phyloP scores from a whole-genome alignment of 2,797 vertebrate species.

The Alosa sapidissima region DNA sequence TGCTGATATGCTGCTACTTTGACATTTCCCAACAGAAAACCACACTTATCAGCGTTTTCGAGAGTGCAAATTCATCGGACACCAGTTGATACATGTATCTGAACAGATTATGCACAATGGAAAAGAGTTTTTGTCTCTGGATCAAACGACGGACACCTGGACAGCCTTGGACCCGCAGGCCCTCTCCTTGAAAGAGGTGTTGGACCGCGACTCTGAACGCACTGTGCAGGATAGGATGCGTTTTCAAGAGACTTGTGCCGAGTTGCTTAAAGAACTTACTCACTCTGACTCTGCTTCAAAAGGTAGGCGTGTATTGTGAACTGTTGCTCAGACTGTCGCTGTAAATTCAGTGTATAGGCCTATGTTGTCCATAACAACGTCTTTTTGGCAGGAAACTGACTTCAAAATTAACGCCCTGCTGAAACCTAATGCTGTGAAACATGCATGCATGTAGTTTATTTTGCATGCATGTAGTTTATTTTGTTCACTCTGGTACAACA shows the following conservation, averaged over 20 bases:
- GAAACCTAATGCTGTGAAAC: too few species aligned
- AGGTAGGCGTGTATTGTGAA: not conserved
- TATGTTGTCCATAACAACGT: too few species aligned
- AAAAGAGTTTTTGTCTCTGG: conserved; percentile 59
- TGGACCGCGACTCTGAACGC: conserved; percentile 49
- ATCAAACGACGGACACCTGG: conserved; percentile 57
- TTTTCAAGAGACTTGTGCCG: conserved; percentile 63
- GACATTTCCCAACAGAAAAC: conserved; percentile 47
- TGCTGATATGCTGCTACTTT: not conserved
- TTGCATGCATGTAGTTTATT: not conserved
- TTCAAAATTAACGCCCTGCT: too few species aligned
- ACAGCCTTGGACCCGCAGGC: conserved; percentile 54
- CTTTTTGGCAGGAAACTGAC: too few species aligned
- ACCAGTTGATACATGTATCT: conserved; percentile 50
- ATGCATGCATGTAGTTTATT: too few species aligned
- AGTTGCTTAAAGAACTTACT: conserved; percentile 57
- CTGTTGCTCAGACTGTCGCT: too few species aligned
- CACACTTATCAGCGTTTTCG: conserved; percentile 58
- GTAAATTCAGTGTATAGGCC: too few species aligned
- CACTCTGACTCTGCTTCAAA: conserved; percentile 43
- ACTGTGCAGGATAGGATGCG: conserved; percentile 41
- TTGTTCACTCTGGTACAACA: too few species aligned
- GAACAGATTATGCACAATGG: conserved; percentile 63
- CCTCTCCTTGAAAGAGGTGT: conserved; percentile 48
- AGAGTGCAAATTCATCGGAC: conserved; percentile 65